phyloP scores from a whole-genome alignment of 2,888 invertebrate genomes.

The Bellardia pandia region DNA sequence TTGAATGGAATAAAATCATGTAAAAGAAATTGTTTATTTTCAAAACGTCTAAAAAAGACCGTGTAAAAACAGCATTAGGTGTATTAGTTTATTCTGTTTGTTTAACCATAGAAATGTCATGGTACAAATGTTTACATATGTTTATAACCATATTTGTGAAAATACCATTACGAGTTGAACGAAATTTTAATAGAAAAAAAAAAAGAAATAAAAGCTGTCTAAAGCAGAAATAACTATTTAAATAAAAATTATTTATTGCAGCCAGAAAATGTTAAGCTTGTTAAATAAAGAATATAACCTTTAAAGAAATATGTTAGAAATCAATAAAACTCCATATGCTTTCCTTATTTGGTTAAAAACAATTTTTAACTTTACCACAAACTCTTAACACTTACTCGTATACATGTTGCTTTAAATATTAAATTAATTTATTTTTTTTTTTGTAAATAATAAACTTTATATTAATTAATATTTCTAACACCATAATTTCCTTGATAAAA shows the following conservation, averaged over 20 bases:
- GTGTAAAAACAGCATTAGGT: too few species aligned
- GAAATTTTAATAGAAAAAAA: conserved; percentile 3
- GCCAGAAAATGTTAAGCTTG: conserved; percentile 47
- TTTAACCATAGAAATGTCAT: conserved; percentile 66
- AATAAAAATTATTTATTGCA: conserved; percentile 50
- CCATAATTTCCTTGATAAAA: conserved; percentile 54
- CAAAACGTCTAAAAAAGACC: too few species aligned
- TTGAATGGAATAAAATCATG: too few species aligned
- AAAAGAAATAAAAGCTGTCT: not conserved
- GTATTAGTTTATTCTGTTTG: not conserved
- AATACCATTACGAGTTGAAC: conserved; percentile 25
- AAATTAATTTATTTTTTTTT: not conserved
- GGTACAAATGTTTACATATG: conserved; percentile 70
- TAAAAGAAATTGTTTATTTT: too few species aligned
- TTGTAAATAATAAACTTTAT: not conserved
- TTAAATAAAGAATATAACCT: conserved; percentile 2
- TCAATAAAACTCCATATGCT: not conserved
- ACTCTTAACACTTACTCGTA: not conserved
- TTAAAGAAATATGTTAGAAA: conserved; percentile 2
- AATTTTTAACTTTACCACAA: not conserved
- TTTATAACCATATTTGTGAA: conserved; percentile 66
- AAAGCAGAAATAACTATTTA: not conserved
- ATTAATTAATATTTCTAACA: conserved; percentile 57
- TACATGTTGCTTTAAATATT: not conserved
- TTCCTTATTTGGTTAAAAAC: conserved; percentile 19